A percentile compares a stretch with the other conserved stretches of the same genome.
These are phyloP conservation scores for Octopus sinensis DNA, from an alignment of 1,140 invertebrate genomes.

Conservation along the genomic window DNA sequence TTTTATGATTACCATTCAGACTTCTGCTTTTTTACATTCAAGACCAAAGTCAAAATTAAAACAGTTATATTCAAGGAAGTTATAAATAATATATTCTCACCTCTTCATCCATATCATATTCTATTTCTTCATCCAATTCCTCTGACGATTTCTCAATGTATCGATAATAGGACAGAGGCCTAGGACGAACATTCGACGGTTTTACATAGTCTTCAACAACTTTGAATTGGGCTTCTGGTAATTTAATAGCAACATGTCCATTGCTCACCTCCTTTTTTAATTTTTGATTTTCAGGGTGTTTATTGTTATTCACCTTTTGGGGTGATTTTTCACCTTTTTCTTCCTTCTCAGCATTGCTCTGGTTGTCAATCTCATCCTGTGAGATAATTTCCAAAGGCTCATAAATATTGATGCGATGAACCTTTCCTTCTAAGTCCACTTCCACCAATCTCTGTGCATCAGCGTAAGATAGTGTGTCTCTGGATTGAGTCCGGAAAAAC, in stretches of 20 bases:
- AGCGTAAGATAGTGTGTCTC: conserved; percentile 67
- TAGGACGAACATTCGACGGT: conserved; percentile 74
- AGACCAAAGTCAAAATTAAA: neutral
- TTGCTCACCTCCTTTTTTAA: conserved; percentile 41
- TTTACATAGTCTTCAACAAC: conserved; percentile 72
- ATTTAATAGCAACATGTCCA: conserved; percentile 43
- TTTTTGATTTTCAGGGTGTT: conserved; percentile 42
- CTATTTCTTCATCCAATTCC: conserved; percentile 88
- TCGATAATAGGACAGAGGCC: conserved; percentile 75
- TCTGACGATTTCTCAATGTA: conserved; percentile 94
- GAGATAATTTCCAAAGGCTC: conserved; percentile 59
- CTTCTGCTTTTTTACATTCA: too few relatives aligned
- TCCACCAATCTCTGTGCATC: conserved; percentile 80
- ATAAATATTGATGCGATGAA: conserved; percentile 60
- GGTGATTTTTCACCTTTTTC: conserved; percentile 52
- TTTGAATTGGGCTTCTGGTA: conserved; percentile 81
- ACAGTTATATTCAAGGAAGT: neutral
- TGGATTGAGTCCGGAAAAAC: conserved; percentile 41
- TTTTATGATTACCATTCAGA: too few relatives aligned
- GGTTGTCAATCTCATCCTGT: conserved; percentile 56
- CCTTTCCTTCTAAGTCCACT: conserved; percentile 74
- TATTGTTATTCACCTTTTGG: conserved; percentile 31
- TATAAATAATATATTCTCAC: conserved; percentile 30
- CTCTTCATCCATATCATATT: conserved; percentile 98
- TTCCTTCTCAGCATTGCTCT: conserved; percentile 54